A percentile compares a stretch with the other conserved stretches of the same genome.
phyloP scores from a whole-genome alignment of 2,113 vertebrate species.

The Oncorhynchus tshawytscha region DNA sequence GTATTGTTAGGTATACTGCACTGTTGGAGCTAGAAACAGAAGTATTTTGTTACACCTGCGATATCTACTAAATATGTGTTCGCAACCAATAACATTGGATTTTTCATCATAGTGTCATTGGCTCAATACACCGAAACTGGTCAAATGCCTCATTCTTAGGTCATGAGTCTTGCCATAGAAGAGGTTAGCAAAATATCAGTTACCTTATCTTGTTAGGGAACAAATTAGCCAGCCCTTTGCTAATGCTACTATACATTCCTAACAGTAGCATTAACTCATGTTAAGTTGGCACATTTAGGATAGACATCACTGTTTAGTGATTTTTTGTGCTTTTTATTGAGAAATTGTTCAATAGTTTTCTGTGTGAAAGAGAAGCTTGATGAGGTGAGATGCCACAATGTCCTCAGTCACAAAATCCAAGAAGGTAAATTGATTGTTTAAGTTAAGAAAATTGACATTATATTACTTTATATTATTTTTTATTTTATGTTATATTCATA shows the following conservation, averaged over 20 bases:
- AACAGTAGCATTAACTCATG: too few species aligned
- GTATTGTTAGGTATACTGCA: too few species aligned
- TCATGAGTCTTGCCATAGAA: background rate
- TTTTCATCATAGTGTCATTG: background rate
- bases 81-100: too few species aligned
- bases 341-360: slow-evolving; percentile 45
- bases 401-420: slow-evolving; percentile 36
- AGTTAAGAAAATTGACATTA: background rate
- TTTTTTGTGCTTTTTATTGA: background rate
- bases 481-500: background rate
- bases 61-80: too few species aligned
- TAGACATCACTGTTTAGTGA: background rate
- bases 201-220: too few species aligned
- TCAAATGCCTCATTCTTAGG: background rate
- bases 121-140: background rate
- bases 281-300: too few species aligned
- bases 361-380: slow-evolving; percentile 42
- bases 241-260: too few species aligned
- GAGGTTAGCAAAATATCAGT: background rate
- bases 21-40: too few species aligned
- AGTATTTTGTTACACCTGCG: too few species aligned
- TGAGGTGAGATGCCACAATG: slow-evolving; percentile 59
- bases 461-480: background rate
- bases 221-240: too few species aligned
- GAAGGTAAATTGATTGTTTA: background rate